Percentiles rank a stretch among this genome's conserved stretches.
Conservation (phyloP, 2,888 invertebrate genomes). For the Sphaerophoria rueppellii region DNA sequence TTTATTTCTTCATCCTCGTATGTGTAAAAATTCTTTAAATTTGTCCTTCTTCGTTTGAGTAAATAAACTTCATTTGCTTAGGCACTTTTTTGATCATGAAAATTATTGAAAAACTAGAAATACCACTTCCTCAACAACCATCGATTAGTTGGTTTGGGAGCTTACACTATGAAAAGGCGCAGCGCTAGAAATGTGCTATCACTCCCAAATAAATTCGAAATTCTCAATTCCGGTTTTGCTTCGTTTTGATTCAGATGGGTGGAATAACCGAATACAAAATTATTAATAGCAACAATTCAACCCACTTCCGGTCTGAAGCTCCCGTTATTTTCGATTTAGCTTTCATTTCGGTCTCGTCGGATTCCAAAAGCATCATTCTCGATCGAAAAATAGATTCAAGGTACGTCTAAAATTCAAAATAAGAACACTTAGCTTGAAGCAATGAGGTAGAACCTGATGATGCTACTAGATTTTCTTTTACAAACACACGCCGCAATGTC, state of each 20-base stretch:
- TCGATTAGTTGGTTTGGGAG: too few species aligned
- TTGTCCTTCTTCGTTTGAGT: too few species aligned
- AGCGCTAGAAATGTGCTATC: slow-evolving; percentile 36
- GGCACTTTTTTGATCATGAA: too few species aligned
- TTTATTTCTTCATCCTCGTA: too few species aligned
- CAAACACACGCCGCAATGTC: neutral
- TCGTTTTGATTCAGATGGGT: neutral
- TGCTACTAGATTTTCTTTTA: slow-evolving; percentile 33
- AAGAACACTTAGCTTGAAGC: slow-evolving; percentile 36
- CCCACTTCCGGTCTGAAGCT: slow-evolving; percentile 5
- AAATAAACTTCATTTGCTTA: too few species aligned
- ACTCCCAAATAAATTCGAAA: slow-evolving; percentile 46
- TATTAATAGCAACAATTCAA: neutral
- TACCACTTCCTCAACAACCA: too few species aligned
- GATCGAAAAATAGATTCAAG: neutral
- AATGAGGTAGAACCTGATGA: slow-evolving; percentile 59
- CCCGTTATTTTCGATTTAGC: neutral
- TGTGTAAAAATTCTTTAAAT: too few species aligned
- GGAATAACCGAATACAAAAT: slow-evolving; percentile 18
- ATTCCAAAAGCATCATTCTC: neutral
- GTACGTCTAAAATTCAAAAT: slow-evolving; percentile 43
- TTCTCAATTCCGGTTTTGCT: slow-evolving; percentile 12
- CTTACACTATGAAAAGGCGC: neutral
- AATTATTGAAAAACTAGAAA: too few species aligned
- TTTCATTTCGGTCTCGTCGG: neutral